Conservation (phyloP, 2,888 invertebrate species). For the Unio pictorum region DNA sequence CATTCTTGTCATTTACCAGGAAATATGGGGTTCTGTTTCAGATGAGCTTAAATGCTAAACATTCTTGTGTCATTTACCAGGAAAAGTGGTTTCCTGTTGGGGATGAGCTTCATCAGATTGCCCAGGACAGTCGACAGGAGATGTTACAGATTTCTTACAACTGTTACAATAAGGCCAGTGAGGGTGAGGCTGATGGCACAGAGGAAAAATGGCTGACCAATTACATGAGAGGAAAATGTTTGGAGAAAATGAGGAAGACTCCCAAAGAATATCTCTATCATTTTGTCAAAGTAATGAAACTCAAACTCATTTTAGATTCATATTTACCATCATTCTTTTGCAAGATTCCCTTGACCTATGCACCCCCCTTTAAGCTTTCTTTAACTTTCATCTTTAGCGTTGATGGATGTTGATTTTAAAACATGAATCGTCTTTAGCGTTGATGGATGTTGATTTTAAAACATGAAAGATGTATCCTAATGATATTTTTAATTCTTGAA, state of each 20-base stretch:
- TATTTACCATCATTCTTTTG: background rate
- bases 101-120: constrained; percentile 75
- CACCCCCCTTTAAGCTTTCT: no score
- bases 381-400: no score
- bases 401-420: no score
- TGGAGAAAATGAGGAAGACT: constrained; percentile 86
- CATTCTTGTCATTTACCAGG: no score
- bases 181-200: constrained; percentile 74
- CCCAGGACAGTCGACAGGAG: constrained; percentile 84
- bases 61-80: constrained; percentile 39
- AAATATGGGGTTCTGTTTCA: no score
- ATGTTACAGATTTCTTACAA: constrained; percentile 85
- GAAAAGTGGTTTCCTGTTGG: constrained; percentile 69
- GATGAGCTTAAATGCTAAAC: no score
- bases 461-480: no score
- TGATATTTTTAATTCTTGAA: no score
- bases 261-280: constrained; percentile 84
- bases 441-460: no score
- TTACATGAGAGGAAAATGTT: constrained; percentile 96
- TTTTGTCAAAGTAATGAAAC: constrained; percentile 80
- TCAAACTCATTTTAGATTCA: no score
- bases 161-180: constrained; percentile 78
- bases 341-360: background rate
- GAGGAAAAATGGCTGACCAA: constrained; percentile 94
- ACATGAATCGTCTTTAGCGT: no score